Base-by-base conservation (phyloP, 1,140 invertebrate genomes). In the Bathynomus jamesi region DNA sequence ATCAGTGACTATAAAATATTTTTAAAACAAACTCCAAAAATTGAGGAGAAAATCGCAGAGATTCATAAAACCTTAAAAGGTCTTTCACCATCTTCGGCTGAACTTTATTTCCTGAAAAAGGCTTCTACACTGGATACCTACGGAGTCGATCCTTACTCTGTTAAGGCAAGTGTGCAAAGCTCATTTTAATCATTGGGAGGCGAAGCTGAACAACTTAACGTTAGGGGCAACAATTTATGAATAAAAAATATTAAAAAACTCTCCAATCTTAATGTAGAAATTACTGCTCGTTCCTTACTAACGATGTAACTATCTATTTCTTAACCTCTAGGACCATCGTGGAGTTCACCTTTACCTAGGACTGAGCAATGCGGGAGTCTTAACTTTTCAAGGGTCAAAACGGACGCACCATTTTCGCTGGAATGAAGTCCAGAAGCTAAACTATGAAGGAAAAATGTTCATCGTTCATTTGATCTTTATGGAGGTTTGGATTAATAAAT, bases 381-480 rank as follows among this genome's bases (percentile, higher is more conserved):
- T 96, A 72, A 96, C 94, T 24, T 97, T 97, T 83, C 91, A 96
- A 84, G 93, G 92, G 25, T 94, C 91, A 76, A 87, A 92, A 79
- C 91, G 95, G 82, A 93, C 92, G 3, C 91, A 96, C 81, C 92
- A 96, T 81, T 98, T 96, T 84, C 91, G 92, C 78, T 99, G 96
- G 96, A 88, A 87, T 66, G 94, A 96, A 83, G 92, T 97, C 28
- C 91, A 95, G 79, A 96, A 96, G 83, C 92, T 97, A 70, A 96
- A 96, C 80, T 97, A 94, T 81, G 95, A 98, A 81, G 94, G 94
- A n/a, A 94, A 95, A 85, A 96, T 96, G 93, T 97, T 98, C 81
- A 96, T 98, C 78, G 90, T 95, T 72, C 94, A 97, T 84, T 85
- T 96, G 61, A 92, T 85, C 63, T 85, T 87, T 79, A 85, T 85